These are phyloP conservation scores for Micrastur ruficollis DNA, from an alignment of 2,797 vertebrate genomes.

Conservation along the genomic window DNA sequence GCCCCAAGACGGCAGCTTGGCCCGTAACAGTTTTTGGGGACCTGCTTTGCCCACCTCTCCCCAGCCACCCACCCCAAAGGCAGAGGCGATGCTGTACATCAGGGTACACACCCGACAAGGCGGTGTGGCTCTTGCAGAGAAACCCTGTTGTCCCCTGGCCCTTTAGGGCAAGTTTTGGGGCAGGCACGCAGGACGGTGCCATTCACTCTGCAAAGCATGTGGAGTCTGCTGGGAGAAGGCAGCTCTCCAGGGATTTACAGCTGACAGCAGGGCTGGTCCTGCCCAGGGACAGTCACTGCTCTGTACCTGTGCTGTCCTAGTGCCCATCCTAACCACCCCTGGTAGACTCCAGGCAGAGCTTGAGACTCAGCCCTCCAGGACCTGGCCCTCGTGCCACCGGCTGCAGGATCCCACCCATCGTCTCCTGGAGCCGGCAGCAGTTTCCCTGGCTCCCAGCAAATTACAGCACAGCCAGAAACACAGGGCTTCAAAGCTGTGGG, in stretches of 20 bases:
- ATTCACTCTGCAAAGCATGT: neutral
- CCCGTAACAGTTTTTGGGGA: neutral
- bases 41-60: neutral
- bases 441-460: neutral
- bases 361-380: neutral
- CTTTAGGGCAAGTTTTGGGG: neutral
- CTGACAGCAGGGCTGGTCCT: neutral
- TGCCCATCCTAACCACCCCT: neutral
- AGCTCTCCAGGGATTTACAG: neutral
- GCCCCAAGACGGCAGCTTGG: slow-evolving; percentile 12
- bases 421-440: neutral
- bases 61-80: neutral
- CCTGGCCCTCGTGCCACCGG: neutral
- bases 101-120: neutral
- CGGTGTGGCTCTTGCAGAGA: neutral
- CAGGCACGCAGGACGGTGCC: fast-evolving
- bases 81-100: neutral
- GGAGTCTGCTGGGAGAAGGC: neutral
- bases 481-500: neutral
- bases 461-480: neutral
- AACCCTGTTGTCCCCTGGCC: neutral
- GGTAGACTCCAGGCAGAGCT: neutral
- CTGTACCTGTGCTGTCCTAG: neutral
- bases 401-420: neutral
- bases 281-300: neutral